Base-by-base conservation (phyloP, 2,888 invertebrate species). In the Orthosia cruda region DNA sequence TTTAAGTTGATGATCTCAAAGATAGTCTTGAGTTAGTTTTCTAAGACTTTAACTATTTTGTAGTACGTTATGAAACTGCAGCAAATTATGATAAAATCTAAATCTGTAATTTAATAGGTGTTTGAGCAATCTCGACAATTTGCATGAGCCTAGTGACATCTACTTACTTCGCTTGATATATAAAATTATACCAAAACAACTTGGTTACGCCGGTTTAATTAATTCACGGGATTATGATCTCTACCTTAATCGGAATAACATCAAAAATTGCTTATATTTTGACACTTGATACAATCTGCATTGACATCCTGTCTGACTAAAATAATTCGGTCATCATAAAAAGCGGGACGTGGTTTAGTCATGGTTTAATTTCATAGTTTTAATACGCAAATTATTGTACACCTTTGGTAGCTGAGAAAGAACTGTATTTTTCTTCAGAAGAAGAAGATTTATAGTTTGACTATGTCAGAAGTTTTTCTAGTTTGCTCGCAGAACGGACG, bases 21-120 rank as follows among this genome's bases (percentile, higher is more conserved):
- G 47, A 15, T 50, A 18, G 16, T 12, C 49, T 9, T 40, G 40
- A 54, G 32, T 45, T 11, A 49, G 16, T 45, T 49, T 66, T 69
- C 15, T 54, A 70, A 69, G 58, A 9, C 61, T 64, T 74, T 61
- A 65, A 71, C 45, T 70, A 50, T 49, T 69, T 67, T 47, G 49
- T 62, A 79, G 23, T 16, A 45, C 40, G 77, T 81, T 74, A 85
- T 76, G 80, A 78, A 80, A 81, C 76, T 83, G 69, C 72, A 61
- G 79, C 80, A 80, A 85, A 83, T 84, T 82, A 76, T 70, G 77
- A 86, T 87, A 83, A 84, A 86, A 84, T 86, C 80, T 83, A 74
- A 77, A 78, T 80, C 61, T 74, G 71, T 73, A 77, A 87, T 82
- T 80, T 80, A 87, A 75, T 80, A 83, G 82, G 77, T 81, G 80